These are phyloP conservation scores for Clangula hyemalis DNA, from an alignment of 2,797 vertebrate species.

Conservation along the genomic window DNA sequence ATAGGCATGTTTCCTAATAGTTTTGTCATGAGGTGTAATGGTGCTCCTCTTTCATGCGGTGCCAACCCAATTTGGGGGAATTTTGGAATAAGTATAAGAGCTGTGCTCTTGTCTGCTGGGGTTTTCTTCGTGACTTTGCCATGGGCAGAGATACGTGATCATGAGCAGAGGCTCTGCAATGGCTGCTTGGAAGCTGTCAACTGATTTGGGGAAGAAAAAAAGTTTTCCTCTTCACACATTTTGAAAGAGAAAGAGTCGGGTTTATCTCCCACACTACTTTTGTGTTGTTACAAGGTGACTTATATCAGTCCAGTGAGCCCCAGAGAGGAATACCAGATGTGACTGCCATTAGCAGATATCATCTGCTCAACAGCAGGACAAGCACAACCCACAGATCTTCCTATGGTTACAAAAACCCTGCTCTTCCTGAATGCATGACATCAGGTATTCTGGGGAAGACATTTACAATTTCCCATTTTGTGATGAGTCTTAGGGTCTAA, in stretches of 20 bases:
- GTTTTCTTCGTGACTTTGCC: neutral
- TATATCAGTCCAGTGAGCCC: neutral
- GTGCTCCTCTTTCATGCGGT: neutral
- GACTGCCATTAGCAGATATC: neutral
- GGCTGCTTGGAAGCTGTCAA: neutral
- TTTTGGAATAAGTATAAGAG: neutral
- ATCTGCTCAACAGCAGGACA: neutral
- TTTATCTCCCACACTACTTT: neutral
- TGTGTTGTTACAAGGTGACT: neutral
- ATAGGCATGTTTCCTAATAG: neutral
- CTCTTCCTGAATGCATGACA: neutral
- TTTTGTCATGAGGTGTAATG: neutral
- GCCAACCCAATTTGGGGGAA: neutral
- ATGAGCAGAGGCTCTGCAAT: neutral
- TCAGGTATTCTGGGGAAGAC: neutral
- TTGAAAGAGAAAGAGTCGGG: neutral
- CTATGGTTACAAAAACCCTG: neutral
- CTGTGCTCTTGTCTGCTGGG: neutral
- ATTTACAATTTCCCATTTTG: neutral
- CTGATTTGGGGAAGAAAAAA: neutral
- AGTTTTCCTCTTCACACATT: neutral
- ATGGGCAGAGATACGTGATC: accelerated
- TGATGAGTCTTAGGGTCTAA: neutral
- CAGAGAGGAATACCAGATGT: neutral
- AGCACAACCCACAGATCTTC: neutral